Evolutionary conservation across 2,113 vertebrate genomes (phyloP), one percentile per base, ranked within the genome.

Genomic region (Tragelaphus strepsiceros): DNA sequence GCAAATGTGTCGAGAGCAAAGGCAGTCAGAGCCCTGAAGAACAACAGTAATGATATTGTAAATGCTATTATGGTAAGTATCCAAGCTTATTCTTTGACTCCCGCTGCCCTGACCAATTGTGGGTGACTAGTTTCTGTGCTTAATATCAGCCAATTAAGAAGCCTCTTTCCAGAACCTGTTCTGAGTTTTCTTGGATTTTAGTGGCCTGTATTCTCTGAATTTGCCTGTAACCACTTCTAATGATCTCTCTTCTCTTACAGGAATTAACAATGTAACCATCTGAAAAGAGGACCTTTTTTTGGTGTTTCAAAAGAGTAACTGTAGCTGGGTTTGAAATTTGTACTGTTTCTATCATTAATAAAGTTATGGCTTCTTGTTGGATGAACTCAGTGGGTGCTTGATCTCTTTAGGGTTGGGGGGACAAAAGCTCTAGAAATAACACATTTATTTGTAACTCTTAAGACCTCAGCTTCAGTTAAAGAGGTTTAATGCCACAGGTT

Each of bases 41-140:
- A 99, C 99, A 99, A 99, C 99, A 99, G 99, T 98, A 99, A 99
- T 7, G 99, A 99, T 98, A 99, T 99, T 94, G 99, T 99, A 98
- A 99, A 99, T 86, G 99, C 99, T 46, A 99, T 99, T 98, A 99
- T 99, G 99, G 99, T 99, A 98, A 99, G 99, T 98, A 56, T 8
- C 35, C 3, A 22, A 14, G 7, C 17, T 91, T 94, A 39, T 58
- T 94, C 46, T 24, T 94, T 77, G 24, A 51, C 17, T 74, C 8
- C 11, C n/a, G 96, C 35, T 90, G 21, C 28, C n/a, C 53, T 81
- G 26, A 39, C 71, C 28, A 87, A 1, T 84, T 62, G 24, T 19
- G 32, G 74, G 39, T 90, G 24, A 39, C 35, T 85, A 22, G 89
- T 64, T 88, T 94, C 12, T 96, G 8, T 93, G 10, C 28, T 90